Base-by-base conservation (phyloP, 1,140 invertebrate genomes). In the Pseudomyrmex cubaensis region DNA sequence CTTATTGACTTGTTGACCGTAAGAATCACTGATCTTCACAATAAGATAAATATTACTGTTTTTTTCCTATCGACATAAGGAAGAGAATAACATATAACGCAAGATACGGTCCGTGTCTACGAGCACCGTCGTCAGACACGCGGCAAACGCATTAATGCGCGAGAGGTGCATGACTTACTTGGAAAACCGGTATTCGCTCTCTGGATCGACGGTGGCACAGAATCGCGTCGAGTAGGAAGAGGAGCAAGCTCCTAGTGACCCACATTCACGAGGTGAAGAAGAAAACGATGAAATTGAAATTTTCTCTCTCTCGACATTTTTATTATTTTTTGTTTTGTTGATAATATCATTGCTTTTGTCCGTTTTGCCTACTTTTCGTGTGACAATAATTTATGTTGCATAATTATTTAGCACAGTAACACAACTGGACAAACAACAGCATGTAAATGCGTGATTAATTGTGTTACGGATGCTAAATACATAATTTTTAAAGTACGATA, bases 181-280 rank as follows among this genome's bases (percentile, higher is more conserved):
- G 66, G 15, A 15, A 61, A 88, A 86, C 87, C 87, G 85, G 87
- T 88, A 84, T 82, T 62, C 50, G 82, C 64, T 54, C 64, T 69
- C 4, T 54, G 62, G 75, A 84, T 82, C 56, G 50, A 56, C 35
- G 15, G 62, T 85, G 87, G 46, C 87, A 86, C 13, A 86, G 85
- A 88, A 85, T 86, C 46, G 12, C 61, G 52, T 44, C 20, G 22
- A 15, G 44, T 56, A 69, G 73, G 74, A 84, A 84, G 84, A 80
- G n/a, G 61, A 73, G n/a, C 59, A 48, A 72, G 46, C 59, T 77
- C 78, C 52, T 25, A 70, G 61, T 72, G 75, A 57, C 73, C 77
- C 44, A 88, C 54, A 87, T 74, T 73, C 3, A 44, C 13, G 46
- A 56, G 25, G 20, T 1, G 20, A 44, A 8, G 35, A 54, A 20